These are phyloP conservation scores for Scomber scombrus DNA, from an alignment of 2,113 vertebrate species.

Conservation along the genomic window DNA sequence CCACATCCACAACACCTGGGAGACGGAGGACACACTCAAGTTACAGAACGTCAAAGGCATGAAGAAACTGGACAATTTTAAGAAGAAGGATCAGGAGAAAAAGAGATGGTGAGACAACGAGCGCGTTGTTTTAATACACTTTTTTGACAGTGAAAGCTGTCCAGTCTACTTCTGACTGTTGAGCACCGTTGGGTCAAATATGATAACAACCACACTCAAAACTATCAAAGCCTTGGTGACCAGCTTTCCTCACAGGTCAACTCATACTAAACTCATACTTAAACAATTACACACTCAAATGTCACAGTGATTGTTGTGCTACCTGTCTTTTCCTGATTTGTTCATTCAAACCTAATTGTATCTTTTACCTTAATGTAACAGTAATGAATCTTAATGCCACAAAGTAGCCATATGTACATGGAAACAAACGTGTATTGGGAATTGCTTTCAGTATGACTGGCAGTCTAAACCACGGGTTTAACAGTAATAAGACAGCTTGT, in stretches of 20 bases:
- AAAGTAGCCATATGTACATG: neutral
- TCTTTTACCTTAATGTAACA: too few relatives aligned
- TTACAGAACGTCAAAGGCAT: slow-evolving; percentile 98
- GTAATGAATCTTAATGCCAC: neutral
- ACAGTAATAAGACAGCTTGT: too few relatives aligned
- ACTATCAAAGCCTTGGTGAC: too few relatives aligned
- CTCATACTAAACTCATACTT: too few relatives aligned
- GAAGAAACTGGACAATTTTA: slow-evolving; percentile 99
- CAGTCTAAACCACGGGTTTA: too few relatives aligned
- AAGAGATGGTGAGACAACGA: slow-evolving; percentile 89
- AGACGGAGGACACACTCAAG: slow-evolving; percentile 96
- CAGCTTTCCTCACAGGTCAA: too few relatives aligned
- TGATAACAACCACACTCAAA: too few relatives aligned
- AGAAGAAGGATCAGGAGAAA: slow-evolving; percentile 97
- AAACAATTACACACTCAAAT: neutral
- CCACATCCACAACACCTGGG: slow-evolving; percentile 99
- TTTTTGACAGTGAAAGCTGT: neutral
- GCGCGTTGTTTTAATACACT: neutral
- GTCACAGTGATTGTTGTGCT: neutral
- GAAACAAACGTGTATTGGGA: neutral
- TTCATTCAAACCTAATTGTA: neutral
- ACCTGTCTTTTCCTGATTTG: neutral
- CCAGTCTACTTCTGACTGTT: too few relatives aligned
- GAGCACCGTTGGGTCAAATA: too few relatives aligned
- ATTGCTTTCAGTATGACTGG: neutral